Conservation (phyloP, 1,140 invertebrate genomes). For the Ctenoplectra terminalis region DNA sequence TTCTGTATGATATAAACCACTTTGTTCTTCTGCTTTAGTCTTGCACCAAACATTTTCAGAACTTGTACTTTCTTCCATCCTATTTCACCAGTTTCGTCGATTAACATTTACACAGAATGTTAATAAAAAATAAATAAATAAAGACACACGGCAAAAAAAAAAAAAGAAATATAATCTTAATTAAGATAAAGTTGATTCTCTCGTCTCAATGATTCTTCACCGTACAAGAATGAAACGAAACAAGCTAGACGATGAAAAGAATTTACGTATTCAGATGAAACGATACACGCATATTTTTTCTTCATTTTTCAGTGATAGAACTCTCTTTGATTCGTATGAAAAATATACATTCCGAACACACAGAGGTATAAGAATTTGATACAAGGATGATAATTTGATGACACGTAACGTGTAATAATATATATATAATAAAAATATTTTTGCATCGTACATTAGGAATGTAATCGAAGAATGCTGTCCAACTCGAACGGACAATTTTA, state of each 20-base stretch:
- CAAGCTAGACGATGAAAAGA: not conserved
- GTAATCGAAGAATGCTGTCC: not conserved
- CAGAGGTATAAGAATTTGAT: not conserved
- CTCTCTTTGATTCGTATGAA: not conserved
- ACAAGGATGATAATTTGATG: not conserved
- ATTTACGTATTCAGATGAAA: not conserved
- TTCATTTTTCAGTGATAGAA: not conserved
- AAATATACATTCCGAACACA: not conserved
- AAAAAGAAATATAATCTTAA: no score
- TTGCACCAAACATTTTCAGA: slow-evolving; percentile 77
- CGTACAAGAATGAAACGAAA: slow-evolving; percentile 17
- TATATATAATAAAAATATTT: slow-evolving; percentile 12
- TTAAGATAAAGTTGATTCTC: no score
- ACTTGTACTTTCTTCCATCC: slow-evolving; percentile 77
- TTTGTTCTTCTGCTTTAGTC: slow-evolving; percentile 74
- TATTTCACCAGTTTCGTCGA: slow-evolving; percentile 46
- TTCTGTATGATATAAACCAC: slow-evolving; percentile 73
- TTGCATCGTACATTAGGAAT: not conserved
- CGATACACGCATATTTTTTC: not conserved
- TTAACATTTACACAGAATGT: not conserved
- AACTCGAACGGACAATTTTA: not conserved
- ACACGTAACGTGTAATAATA: slow-evolving; percentile 6
- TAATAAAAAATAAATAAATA: not conserved
- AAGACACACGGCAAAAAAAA: not conserved
- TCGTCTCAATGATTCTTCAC: no score